Evolutionary conservation across 2,113 vertebrate genomes (phyloP), one percentile per base, ranked within the genome.

Genomic region (Penelope pileata): DNA sequence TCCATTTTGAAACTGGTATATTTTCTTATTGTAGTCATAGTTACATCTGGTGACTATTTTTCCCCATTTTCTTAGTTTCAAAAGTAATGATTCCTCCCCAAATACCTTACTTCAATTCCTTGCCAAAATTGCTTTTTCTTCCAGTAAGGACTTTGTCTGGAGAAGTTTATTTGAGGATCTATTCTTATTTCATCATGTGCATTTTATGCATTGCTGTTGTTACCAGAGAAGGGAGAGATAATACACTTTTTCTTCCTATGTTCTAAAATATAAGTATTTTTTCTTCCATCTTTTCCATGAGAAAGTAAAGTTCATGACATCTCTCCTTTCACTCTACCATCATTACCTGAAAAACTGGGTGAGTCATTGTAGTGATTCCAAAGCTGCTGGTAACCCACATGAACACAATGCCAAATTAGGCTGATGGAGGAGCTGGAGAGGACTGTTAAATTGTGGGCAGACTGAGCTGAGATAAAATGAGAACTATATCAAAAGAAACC

Each of bases 121-220:
- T 85, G n/a, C 48, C 22, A 82, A 90, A 93, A 76, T 66, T 85
- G 12, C 17, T 88, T 93, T 88, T 10, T 75, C 24, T 88, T 77
- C 9, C 7, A 18, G 12, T 30, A 83, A 30, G 54, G 53, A 38
- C 7, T 73, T 4, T 75, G 29, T 64, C 21, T 36, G 56, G 54
- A 73, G 70, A 51, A 53, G 27, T 90, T 80, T 81, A n/a, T 86
- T 50, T 83, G 50, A 92, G 16, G 19, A 74, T 27, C 32, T 59
- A 19, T 30, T 58, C 50, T 75, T 88, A n/a, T 93, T 94, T 94
- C 64, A 86, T 11, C 60, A 15, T 8, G 6, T 76, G 3, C 29
- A 38, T 91, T 84, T 82, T 70, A 67, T 26, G 34, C 34, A 51
- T 73, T 77, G 10, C 32, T 88, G 23, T 74, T 9, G 51, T 62